Evolutionary conservation across 2,113 vertebrate genomes (phyloP).

Genomic region (Strix uralensis): DNA sequence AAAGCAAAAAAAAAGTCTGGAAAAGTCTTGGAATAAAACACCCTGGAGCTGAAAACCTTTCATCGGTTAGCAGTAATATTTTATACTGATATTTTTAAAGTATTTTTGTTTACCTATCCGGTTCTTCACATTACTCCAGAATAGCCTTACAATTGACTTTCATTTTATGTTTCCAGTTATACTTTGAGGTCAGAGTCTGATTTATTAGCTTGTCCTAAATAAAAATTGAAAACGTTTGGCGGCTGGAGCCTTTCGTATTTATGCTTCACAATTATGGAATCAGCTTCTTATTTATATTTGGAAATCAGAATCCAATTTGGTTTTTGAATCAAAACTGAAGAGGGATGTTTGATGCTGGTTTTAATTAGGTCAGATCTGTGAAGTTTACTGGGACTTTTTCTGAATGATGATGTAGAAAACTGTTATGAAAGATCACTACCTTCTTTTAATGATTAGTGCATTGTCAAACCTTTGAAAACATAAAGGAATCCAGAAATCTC

Average conservation of each 20-base stretch:
- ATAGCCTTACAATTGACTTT: neutral
- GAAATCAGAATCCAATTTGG: neutral
- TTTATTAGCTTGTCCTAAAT: conserved; percentile 40
- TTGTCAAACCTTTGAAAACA: neutral
- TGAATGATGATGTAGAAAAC: neutral
- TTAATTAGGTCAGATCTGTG: neutral
- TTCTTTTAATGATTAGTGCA: neutral
- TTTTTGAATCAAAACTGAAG: neutral
- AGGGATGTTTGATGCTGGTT: neutral
- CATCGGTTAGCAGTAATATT: neutral
- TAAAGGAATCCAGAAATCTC: neutral
- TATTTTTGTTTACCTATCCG: neutral
- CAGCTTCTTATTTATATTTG: neutral
- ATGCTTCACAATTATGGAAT: neutral
- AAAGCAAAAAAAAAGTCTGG: neutral
- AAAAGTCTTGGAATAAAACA: conserved; percentile 3
- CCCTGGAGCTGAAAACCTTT: conserved; percentile 3
- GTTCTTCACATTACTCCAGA: neutral
- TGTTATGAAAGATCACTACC: neutral
- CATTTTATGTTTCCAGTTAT: conserved; percentile 9
- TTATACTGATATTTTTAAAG: neutral
- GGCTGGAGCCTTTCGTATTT: neutral
- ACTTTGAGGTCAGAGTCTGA: conserved; percentile 12
- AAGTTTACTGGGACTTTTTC: neutral
- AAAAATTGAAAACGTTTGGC: conserved; percentile 31